These are phyloP conservation scores for Syritta pipiens DNA, from an alignment of 2,888 invertebrate species.

Conservation along the genomic window DNA sequence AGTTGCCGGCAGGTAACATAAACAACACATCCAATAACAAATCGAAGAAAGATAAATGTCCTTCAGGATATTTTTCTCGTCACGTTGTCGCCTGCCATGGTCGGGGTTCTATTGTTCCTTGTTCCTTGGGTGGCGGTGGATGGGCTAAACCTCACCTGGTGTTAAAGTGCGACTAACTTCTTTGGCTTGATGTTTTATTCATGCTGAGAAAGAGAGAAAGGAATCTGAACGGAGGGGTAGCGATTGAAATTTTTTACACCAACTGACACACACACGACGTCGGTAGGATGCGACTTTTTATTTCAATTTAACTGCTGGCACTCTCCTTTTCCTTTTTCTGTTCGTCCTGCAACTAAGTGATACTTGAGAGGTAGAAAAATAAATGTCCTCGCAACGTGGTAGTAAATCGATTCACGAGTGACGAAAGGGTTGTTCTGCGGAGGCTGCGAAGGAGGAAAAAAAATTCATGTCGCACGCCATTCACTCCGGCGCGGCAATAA, in stretches of 20 bases:
- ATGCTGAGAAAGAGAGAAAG: slow-evolving; percentile 1
- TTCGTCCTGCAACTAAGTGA: slow-evolving; percentile 38
- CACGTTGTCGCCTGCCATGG: slow-evolving; percentile 25
- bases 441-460: too few relatives aligned
- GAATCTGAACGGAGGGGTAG: background rate
- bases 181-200: slow-evolving; percentile 60
- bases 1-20: slow-evolving; percentile 12
- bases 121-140: too few relatives aligned
- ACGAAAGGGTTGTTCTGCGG: slow-evolving; percentile 37
- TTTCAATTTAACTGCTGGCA: slow-evolving; percentile 37
- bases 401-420: slow-evolving; percentile 49
- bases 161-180: slow-evolving; percentile 43
- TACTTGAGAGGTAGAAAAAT: slow-evolving; percentile 29
- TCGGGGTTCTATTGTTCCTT: too few relatives aligned
- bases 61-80: slow-evolving; percentile 61
- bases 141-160: slow-evolving; percentile 52
- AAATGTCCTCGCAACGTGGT: slow-evolving; percentile 29
- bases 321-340: too few relatives aligned
- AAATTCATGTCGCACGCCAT: slow-evolving; percentile 49
- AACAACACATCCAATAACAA: slow-evolving; percentile 39
- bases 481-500: slow-evolving; percentile 48
- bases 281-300: slow-evolving; percentile 22
- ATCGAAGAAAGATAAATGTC: slow-evolving; percentile 55
- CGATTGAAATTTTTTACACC: background rate
- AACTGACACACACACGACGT: background rate